Percentiles rank a stretch among this genome's conserved stretches.
Evolutionary conservation across 2,797 vertebrate species (phyloP).

Genomic region (Leptatherina wallacei): DNA sequence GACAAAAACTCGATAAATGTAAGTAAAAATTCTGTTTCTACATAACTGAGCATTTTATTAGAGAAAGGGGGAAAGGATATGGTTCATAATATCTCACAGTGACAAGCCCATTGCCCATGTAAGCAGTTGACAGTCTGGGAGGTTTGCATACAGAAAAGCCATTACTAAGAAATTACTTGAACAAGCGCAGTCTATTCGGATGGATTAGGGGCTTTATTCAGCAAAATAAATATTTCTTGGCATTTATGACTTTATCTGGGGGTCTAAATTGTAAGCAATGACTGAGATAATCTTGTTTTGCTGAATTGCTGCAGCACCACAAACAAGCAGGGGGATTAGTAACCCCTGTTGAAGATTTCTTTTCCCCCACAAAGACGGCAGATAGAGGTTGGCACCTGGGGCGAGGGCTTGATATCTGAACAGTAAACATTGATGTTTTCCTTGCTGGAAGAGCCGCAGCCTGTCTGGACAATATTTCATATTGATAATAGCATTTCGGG

Average conservation of each 20-base stretch:
- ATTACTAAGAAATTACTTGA: conserved; percentile 64
- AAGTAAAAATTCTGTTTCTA: conserved; percentile 48
- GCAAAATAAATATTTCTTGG: conserved; percentile 65
- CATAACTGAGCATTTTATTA: conserved; percentile 70
- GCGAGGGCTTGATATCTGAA: conserved; percentile 72
- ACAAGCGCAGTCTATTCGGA: conserved; percentile 47
- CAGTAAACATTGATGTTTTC: conserved; percentile 80
- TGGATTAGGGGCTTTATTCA: conserved; percentile 62
- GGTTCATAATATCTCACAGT: conserved; percentile 72
- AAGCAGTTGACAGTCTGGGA: conserved; percentile 59
- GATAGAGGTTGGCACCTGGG: conserved; percentile 68
- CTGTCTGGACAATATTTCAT: conserved; percentile 83
- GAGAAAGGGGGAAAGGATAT: conserved; percentile 62
- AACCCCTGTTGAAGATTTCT: conserved; percentile 54
- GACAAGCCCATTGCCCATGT: conserved; percentile 47
- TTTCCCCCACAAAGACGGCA: conserved; percentile 34
- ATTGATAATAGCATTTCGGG: conserved; percentile 83
- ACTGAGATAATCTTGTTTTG: conserved; percentile 68
- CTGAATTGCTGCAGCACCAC: conserved; percentile 58
- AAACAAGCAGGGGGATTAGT: conserved; percentile 67
- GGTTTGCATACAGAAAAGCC: conserved; percentile 52
- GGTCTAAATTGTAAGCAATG: conserved; percentile 43
- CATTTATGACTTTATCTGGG: conserved; percentile 66
- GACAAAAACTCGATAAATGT: conserved; percentile 35
- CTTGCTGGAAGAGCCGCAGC: conserved; percentile 70